Evolutionary conservation across 2,888 invertebrate genomes (phyloP).

Genomic region (Abrostola tripartita): DNA sequence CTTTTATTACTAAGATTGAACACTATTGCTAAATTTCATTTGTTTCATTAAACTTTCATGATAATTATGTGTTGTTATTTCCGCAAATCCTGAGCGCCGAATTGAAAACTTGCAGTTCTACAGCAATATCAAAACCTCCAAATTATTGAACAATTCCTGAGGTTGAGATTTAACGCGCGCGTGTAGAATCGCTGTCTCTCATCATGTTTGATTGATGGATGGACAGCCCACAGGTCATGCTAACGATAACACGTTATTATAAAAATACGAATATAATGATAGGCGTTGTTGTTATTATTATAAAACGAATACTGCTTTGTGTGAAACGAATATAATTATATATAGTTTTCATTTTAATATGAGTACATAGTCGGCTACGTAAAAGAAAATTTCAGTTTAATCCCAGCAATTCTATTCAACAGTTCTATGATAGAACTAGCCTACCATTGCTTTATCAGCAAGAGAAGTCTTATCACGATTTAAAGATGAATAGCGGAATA

Average conservation of each 20-base stretch:
- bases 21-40: no score
- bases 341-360: conserved; percentile 3
- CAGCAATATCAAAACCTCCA: conserved; percentile 35
- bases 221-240: conserved; percentile 65
- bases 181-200: conserved; percentile 44
- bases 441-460: no score
- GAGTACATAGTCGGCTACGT: no score
- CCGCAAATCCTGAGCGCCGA: neutral
- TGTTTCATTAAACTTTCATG: no score
- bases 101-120: neutral
- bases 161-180: conserved; percentile 27
- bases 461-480: neutral
- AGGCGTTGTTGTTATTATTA: conserved; percentile 37
- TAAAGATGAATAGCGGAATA: conserved; percentile 20
- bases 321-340: conserved; percentile 10
- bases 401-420: no score
- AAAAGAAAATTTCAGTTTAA: no score
- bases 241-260: conserved; percentile 67
- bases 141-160: conserved; percentile 33
- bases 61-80: no score
- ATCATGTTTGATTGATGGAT: conserved; percentile 72
- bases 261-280: conserved; percentile 57
- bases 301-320: conserved; percentile 38
- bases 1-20: no score
- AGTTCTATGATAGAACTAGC: no score